Evolutionary conservation across 1,140 invertebrate genomes (phyloP), one percentile per base, ranked within the genome.

Genomic region (Tigriopus japonicus): DNA sequence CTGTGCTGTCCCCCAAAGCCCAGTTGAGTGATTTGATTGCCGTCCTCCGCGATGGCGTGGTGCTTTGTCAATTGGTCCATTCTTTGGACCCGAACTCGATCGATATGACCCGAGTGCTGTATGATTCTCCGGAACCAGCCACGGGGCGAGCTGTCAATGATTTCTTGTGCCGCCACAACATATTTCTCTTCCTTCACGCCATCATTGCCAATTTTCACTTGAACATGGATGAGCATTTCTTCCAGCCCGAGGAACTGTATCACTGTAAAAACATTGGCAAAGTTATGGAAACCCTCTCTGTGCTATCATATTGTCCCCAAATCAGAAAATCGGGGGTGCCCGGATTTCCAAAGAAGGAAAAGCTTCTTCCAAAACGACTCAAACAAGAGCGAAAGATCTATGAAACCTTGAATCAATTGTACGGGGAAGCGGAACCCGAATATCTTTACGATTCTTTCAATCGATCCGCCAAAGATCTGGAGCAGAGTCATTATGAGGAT

Each of bases 281-380:
- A 19, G 59, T 61, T 5, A n/a, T 60, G 9, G 15, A 23, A 53
- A 61, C 49, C 40, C 59, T 61, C 12, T 55, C 42, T 14, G 59
- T 35, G 12, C 28, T 61, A 23, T 24, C 17, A 21, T 40, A 51
- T 10, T 24, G 17, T 35, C 1, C 14, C n/a, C 14, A 19, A 23
- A 5, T 51, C 24, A n/a, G 9, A 17, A 5, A 24, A 17, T 61
- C 40, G 14, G 15, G 19, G 7, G 40, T 53, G 49, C 59, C 59
- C 12, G 59, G 59, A n/a, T 61, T 61, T 24, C 59, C 59, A 6
- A 53, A 56, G 23, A 61, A 61, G 49, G 59, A 61, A 28, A 56
- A 61, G 10, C 17, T 54, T 23, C 17, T 61, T 1, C 24, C 15
- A 1, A 61, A 54, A 40, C 45, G 35, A 6, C 21, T 61, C 3